Base-by-base conservation (phyloP, 2,797 vertebrate species). In the Mergus octosetaceus region DNA sequence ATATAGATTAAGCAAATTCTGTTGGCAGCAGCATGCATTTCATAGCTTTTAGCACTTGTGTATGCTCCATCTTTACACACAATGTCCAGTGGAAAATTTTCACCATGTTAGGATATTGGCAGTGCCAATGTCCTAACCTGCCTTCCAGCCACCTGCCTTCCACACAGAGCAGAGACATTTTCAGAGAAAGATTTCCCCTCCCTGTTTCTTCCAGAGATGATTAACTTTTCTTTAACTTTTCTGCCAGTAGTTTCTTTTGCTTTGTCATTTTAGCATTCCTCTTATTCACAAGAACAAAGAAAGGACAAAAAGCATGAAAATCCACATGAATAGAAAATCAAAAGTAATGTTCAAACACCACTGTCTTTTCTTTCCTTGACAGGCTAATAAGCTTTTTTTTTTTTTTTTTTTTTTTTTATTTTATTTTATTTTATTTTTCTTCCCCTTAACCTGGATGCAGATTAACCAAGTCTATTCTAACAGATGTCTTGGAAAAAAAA, bases 41-140 rank as follows among this genome's bases (percentile, higher is more conserved):
- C 60, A 9, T 75, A 60, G 36, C 21, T 83, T 79, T 60, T 45
- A 49, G 72, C 27, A n/a, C 47, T 41, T 74, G 11, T 15, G 9
- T 54, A 3, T 8, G 30, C 19, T 82, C 36, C 20, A 21, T 74
- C 41, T 24, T 43, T 53, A 49, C 19, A 45, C 34, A 4, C 10
- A 24, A 41, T 2, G 0, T 65, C 68, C 62, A 41, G 30, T 2
- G 4, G 66, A 78, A 66, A 30, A n/a, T 62, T 73, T 43, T 36
- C n/a, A 47, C 0, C 0, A 10, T 34, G 22, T 56, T 82, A 41
- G 41, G 39, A 56, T 24, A 24, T 66, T 0, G 1, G 43, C 43
- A 43, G 43, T 43, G 43, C 43, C 43, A 43, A 43, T 43, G 43
- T 43, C 43, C 43, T 43, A 43, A 43, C 43, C 43, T 43, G 43